Evolutionary conservation across 2,113 vertebrate genomes (phyloP).

Genomic region (Mugil cephalus): DNA sequence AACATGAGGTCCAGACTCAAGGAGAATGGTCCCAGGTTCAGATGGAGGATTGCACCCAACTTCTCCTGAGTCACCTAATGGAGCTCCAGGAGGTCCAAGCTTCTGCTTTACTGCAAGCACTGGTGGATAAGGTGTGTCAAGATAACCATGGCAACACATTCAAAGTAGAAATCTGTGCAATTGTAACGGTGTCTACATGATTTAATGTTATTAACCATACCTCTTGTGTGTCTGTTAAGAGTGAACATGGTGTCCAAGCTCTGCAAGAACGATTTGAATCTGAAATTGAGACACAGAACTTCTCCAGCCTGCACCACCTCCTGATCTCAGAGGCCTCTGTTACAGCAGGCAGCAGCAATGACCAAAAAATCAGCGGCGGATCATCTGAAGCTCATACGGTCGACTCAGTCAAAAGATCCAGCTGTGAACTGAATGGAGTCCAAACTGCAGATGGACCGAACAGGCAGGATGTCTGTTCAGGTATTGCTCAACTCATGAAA

Average conservation of each 20-base stretch:
- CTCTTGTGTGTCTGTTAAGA: slow-evolving; percentile 50
- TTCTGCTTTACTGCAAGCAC: slow-evolving; percentile 35
- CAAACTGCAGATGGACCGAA: slow-evolving; percentile 29
- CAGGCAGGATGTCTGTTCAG: slow-evolving; percentile 70
- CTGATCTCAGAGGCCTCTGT: slow-evolving; percentile 44
- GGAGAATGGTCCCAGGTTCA: slow-evolving; percentile 15
- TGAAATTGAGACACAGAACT: slow-evolving; percentile 36
- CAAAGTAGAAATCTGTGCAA: neutral
- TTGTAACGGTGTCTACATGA: neutral
- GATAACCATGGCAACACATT: neutral
- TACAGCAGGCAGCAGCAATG: neutral
- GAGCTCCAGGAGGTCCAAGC: slow-evolving; percentile 73
- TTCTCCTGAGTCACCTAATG: slow-evolving; percentile 65
- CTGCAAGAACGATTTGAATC: slow-evolving; percentile 51
- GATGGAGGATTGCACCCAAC: slow-evolving; percentile 52
- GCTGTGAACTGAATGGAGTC: neutral
- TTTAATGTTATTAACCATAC: neutral
- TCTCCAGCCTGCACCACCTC: slow-evolving; percentile 54
- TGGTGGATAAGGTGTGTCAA: slow-evolving; percentile 63
- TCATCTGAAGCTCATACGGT: neutral
- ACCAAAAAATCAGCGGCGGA: neutral
- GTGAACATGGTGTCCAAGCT: slow-evolving; percentile 30
- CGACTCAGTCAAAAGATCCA: neutral
- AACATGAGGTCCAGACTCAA: neutral
- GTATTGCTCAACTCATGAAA: slow-evolving; percentile 49